Base-by-base conservation (phyloP, 2,888 invertebrate species). In the Junonia oenone region DNA sequence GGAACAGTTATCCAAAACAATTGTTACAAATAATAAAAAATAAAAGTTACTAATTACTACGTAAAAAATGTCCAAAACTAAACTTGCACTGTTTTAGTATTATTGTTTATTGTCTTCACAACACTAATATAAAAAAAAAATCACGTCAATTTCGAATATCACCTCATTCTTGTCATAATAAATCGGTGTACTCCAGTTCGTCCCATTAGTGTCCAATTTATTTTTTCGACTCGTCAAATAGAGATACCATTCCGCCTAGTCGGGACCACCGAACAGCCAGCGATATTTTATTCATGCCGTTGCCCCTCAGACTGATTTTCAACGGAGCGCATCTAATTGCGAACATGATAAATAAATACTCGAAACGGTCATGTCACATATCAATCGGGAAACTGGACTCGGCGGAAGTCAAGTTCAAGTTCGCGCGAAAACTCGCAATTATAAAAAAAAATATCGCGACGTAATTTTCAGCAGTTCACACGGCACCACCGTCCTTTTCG, bases 251-350 rank as follows among this genome's bases (percentile, higher is more conserved):
- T 77, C 70, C 71, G 69, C 76, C 68, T 73, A 74, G 68, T 75
- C 69, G 76, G 66, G 68, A 74, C 67, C 76, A 76, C 75, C 73
- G 78, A 78, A 78, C 72, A 68, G 74, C 74, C 66, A 67, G 67
- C 63, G 67, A 72, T 76, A 79, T 83, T 81, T 86, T 81, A 83
- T 80, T 81, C 83, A 84, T 83, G 69, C 73, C 79, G 74, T 73
- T 73, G 74, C 80, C 83, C 85, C 83, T 82, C 73, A 72, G 71
- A 75, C 68, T 73, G 72, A 82, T 78, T 76, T 73, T 67, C 74
- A 82, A 81, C 81, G 74, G 73, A 75, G 75, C 84, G 80, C 75
- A 73, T 78, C 85, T 83, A 88, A 89, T 88, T 81, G 82, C 69
- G 69, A 78, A 74, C 88, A 88, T 88, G 76, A 83, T 88, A 81